Evolutionary conservation across 2,113 vertebrate genomes (phyloP).

Genomic region (Indicator indicator): DNA sequence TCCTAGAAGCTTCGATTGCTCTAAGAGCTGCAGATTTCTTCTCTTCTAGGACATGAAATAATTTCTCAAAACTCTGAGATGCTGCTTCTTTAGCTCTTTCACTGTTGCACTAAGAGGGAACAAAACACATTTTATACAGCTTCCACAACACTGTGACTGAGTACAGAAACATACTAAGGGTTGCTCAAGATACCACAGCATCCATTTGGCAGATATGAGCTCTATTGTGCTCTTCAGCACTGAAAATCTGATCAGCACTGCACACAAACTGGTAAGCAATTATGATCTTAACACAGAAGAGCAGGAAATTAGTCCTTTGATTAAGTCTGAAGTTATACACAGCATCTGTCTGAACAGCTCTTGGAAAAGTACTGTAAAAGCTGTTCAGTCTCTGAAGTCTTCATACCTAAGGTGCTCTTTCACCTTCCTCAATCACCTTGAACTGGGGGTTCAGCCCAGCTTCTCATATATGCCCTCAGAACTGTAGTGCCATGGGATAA

Average conservation of each 20-base stretch:
- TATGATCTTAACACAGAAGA: background rate
- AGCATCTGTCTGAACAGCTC: background rate
- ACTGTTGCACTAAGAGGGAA: slow-evolving; percentile 85
- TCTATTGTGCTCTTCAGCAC: background rate
- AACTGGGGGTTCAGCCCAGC: background rate
- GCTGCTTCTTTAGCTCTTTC: slow-evolving; percentile 87
- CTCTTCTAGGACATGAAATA: slow-evolving; percentile 88
- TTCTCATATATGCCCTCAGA: accelerated
- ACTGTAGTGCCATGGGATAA: background rate
- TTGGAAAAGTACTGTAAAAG: background rate
- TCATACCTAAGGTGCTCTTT: background rate
- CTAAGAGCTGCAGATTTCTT: slow-evolving; percentile 85
- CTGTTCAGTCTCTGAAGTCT: background rate
- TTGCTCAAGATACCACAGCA: background rate
- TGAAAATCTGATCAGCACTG: background rate
- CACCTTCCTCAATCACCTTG: background rate
- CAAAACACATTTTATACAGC: background rate
- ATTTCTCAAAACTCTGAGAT: slow-evolving; percentile 86
- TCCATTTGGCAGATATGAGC: background rate
- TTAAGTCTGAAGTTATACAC: background rate
- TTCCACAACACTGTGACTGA: background rate
- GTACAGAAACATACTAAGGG: background rate
- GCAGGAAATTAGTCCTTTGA: background rate
- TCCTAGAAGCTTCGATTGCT: slow-evolving; percentile 87
- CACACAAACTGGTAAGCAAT: background rate